Evolutionary conservation across 2,888 invertebrate species (phyloP).

Genomic region (Papilio demoleus): DNA sequence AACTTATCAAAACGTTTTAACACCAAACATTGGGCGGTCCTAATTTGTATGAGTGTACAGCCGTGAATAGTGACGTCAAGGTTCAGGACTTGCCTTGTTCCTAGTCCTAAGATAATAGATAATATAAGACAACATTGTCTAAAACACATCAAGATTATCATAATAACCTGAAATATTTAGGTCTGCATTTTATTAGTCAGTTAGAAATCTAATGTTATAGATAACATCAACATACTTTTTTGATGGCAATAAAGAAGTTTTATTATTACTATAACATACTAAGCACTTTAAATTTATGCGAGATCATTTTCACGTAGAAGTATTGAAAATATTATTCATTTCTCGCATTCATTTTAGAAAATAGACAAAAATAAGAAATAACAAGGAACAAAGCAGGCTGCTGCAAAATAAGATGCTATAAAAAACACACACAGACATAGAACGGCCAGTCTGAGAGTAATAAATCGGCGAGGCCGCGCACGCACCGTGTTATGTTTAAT

Average conservation of each 20-base stretch:
- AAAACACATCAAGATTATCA: background rate
- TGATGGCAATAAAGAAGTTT: too few species aligned
- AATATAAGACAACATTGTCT: too few species aligned
- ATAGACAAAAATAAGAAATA: constrained; percentile 1
- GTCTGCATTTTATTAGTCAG: background rate
- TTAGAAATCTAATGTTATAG: background rate
- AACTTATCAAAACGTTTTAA: constrained; percentile 73
- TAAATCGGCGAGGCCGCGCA: constrained; percentile 49
- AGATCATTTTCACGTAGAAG: too few species aligned
- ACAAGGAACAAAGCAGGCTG: constrained; percentile 21
- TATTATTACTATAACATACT: too few species aligned
- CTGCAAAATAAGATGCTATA: constrained; percentile 26
- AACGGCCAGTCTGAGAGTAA: constrained; percentile 18
- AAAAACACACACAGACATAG: constrained; percentile 22
- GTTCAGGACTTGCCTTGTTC: constrained; percentile 40
- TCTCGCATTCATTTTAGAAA: background rate
- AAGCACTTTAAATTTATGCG: too few species aligned
- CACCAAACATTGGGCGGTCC: constrained; percentile 70
- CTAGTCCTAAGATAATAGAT: background rate
- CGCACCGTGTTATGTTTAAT: constrained; percentile 51
- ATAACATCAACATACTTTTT: background rate
- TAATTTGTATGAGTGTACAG: constrained; percentile 61
- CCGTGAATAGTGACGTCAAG: constrained; percentile 43
- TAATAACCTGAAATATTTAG: background rate
- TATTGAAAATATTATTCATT: background rate